Evolutionary conservation across 2,113 vertebrate species (phyloP).

Genomic region (Zosterops borbonicus): DNA sequence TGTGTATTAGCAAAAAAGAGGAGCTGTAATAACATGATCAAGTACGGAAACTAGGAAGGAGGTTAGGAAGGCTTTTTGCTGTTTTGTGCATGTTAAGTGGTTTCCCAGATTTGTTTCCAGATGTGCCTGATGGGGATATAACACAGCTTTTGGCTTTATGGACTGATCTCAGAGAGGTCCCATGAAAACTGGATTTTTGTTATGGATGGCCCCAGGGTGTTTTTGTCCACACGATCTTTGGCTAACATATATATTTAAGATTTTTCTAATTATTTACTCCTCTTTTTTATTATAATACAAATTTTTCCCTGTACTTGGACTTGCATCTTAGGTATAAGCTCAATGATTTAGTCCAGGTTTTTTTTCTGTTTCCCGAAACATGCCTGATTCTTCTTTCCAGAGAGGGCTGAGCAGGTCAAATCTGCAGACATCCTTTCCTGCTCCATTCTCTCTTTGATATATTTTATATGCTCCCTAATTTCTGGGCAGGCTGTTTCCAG

Average conservation of each 20-base stretch:
- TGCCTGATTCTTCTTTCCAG: background rate
- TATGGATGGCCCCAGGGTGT: accelerated
- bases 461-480: background rate
- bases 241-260: background rate
- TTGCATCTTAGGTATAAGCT: background rate
- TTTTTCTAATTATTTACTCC: background rate
- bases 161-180: background rate
- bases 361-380: background rate
- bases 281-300: background rate
- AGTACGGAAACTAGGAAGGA: background rate
- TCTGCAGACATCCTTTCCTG: background rate
- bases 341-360: background rate
- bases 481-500: background rate
- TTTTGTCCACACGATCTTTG: background rate
- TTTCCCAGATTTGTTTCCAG: background rate
- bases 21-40: background rate
- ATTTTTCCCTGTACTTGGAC: background rate
- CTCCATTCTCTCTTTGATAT: background rate
- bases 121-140: background rate
- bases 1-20: background rate
- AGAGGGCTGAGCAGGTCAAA: background rate
- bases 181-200: background rate
- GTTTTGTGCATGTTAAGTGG: background rate
- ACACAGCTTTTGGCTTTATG: background rate
- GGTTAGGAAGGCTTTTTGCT: background rate